Evolutionary conservation across 2,888 invertebrate species (phyloP).

Genomic region (Alitta virens): DNA sequence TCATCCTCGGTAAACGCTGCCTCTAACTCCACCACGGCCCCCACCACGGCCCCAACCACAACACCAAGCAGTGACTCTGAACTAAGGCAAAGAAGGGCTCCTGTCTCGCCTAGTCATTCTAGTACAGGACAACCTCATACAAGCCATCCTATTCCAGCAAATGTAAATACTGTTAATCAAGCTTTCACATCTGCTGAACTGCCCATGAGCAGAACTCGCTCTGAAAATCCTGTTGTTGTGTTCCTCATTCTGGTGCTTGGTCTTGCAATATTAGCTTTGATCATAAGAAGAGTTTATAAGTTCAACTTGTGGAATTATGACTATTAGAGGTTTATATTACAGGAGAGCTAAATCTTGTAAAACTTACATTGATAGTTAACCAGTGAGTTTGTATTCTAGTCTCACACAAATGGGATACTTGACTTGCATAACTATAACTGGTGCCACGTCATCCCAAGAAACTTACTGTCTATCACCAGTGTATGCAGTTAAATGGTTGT

Average conservation of each 20-base stretch:
- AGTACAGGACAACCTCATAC: not conserved
- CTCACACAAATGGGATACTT: too few relatives aligned
- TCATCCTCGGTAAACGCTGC: too few relatives aligned
- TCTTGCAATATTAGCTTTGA: conserved; percentile 9
- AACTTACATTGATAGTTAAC: too few relatives aligned
- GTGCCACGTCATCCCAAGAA: too few relatives aligned
- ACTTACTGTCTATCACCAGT: too few relatives aligned
- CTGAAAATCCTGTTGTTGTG: conserved; percentile 7
- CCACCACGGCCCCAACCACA: conserved; percentile 2
- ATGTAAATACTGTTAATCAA: too few relatives aligned
- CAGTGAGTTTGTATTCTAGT: too few relatives aligned
- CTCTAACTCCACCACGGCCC: not conserved
- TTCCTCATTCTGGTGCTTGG: conserved; percentile 7
- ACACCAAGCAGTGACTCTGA: not conserved
- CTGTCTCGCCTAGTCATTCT: not conserved
- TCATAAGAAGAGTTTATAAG: conserved; percentile 8
- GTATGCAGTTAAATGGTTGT: too few relatives aligned
- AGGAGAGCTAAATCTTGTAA: too few relatives aligned
- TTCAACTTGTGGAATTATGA: not conserved
- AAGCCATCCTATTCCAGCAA: not conserved
- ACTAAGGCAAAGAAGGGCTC: not conserved
- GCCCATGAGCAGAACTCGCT: not conserved
- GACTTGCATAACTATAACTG: too few relatives aligned
- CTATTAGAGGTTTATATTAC: too few relatives aligned
- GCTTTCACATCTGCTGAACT: not conserved